These are phyloP conservation scores for Vidua macroura DNA, from an alignment of 2,113 vertebrate species.

Conservation along the genomic window DNA sequence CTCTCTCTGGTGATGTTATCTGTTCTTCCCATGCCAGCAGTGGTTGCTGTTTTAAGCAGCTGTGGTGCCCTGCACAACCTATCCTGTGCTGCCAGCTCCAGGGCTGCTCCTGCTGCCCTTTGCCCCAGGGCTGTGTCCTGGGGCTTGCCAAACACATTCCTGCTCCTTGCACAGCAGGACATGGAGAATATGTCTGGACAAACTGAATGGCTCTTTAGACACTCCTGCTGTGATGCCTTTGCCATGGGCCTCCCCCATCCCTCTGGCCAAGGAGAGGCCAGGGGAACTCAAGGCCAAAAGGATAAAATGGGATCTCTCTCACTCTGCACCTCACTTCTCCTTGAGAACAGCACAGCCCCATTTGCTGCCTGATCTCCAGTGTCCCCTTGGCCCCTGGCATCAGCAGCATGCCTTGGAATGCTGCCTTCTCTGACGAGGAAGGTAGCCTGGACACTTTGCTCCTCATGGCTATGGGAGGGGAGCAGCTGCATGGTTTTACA, in stretches of 20 bases:
- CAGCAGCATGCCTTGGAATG: not conserved
- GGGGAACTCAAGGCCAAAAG: not conserved
- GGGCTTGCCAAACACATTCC: not conserved
- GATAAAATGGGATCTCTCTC: not conserved
- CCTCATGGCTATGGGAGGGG: not conserved
- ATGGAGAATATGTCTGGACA: not conserved
- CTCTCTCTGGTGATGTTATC: not conserved
- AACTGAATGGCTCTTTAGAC: not conserved
- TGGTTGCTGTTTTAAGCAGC: not conserved
- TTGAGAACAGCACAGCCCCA: not conserved
- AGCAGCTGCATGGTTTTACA: not conserved
- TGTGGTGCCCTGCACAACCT: not conserved
- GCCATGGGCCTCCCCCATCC: not conserved
- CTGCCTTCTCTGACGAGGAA: accelerated
- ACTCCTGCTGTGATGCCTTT: not conserved
- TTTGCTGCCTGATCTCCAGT: not conserved
- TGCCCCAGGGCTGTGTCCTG: accelerated
- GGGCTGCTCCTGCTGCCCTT: not conserved
- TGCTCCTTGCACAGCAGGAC: not conserved
- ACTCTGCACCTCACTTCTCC: not conserved
- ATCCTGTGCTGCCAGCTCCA: accelerated
- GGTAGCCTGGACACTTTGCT: not conserved
- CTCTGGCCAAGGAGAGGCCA: not conserved
- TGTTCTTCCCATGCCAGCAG: not conserved
- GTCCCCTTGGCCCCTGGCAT: not conserved